Conservation (phyloP, 2,113 vertebrate species). For the Pterophyllum scalare region DNA sequence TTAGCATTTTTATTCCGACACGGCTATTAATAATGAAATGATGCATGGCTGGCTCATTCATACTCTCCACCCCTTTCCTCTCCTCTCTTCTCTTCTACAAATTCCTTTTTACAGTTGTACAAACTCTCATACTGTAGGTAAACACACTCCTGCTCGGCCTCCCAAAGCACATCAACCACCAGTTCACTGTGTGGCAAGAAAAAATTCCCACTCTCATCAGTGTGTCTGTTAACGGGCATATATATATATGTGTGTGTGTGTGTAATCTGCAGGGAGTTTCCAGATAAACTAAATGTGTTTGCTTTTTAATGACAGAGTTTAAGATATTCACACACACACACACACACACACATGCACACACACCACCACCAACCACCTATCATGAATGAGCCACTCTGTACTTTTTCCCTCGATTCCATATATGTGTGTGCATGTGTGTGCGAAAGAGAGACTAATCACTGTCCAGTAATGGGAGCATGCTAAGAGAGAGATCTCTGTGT, state of each 20-base stretch:
- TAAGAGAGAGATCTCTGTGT: constrained; percentile 68
- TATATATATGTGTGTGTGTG: constrained; percentile 42
- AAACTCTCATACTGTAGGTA: constrained; percentile 69
- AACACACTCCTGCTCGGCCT: constrained; percentile 59
- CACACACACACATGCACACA: constrained; percentile 60
- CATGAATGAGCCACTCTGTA: constrained; percentile 66
- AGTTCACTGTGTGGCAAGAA: constrained; percentile 65
- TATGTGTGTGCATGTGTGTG: constrained; percentile 24
- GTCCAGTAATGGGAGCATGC: constrained; percentile 59
- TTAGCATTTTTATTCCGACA: constrained; percentile 82
- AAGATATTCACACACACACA: constrained; percentile 75
- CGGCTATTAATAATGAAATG: constrained; percentile 83
- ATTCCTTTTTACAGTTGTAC: constrained; percentile 72
- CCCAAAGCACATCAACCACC: constrained; percentile 66
- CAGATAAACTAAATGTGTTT: constrained; percentile 75
- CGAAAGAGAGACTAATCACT: constrained; percentile 53
- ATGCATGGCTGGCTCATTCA: constrained; percentile 74
- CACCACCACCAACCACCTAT: constrained; percentile 54
- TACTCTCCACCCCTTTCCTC: constrained; percentile 24
- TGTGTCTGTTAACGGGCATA: constrained; percentile 46
- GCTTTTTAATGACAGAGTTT: constrained; percentile 78
- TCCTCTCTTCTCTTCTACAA: constrained; percentile 36
- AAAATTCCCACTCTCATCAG: constrained; percentile 61
- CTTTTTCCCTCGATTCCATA: not conserved
- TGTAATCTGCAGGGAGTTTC: constrained; percentile 70